A percentile compares a stretch with the other conserved stretches of the same genome.
These are phyloP conservation scores for Spodoptera litura DNA, from an alignment of 1,140 invertebrate genomes.

Conservation along the genomic window DNA sequence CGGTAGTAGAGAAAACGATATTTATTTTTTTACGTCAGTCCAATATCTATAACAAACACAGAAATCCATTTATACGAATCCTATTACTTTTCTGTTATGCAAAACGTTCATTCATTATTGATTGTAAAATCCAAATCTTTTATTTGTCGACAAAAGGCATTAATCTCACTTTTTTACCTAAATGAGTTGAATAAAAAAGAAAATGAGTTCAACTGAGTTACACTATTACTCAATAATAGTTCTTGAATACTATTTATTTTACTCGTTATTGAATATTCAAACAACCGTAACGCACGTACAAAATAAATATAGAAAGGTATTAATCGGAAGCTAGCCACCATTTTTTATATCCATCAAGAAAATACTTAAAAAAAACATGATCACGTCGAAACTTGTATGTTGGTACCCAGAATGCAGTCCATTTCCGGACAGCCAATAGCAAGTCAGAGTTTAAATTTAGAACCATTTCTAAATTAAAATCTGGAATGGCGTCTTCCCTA, in stretches of 20 bases:
- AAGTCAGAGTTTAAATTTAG: constrained; percentile 54
- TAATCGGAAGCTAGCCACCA: not conserved
- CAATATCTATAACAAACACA: not conserved
- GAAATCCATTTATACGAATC: constrained; percentile 7
- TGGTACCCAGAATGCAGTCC: constrained; percentile 48
- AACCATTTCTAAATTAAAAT: constrained; percentile 44
- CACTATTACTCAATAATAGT: not conserved
- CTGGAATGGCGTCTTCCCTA: constrained; percentile 39
- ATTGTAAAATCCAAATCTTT: constrained; percentile 3
- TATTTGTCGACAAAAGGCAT: not conserved
- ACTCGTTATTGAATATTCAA: not conserved
- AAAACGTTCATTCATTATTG: not conserved
- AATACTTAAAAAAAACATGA: constrained; percentile 37
- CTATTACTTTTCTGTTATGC: constrained; percentile 2
- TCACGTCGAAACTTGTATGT: constrained; percentile 41
- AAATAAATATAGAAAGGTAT: constrained; percentile 31
- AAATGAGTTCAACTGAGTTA: not conserved
- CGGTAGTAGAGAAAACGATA: too few species aligned
- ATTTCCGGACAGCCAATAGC: constrained; percentile 53
- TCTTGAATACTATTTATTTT: not conserved
- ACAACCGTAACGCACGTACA: constrained; percentile 11
- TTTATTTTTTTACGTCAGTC: too few species aligned
- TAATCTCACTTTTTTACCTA: not conserved
- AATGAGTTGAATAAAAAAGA: not conserved
- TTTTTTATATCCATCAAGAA: constrained; percentile 1